Evolutionary conservation across 2,888 invertebrate genomes (phyloP).

Genomic region (Pyrrhia umbra): DNA sequence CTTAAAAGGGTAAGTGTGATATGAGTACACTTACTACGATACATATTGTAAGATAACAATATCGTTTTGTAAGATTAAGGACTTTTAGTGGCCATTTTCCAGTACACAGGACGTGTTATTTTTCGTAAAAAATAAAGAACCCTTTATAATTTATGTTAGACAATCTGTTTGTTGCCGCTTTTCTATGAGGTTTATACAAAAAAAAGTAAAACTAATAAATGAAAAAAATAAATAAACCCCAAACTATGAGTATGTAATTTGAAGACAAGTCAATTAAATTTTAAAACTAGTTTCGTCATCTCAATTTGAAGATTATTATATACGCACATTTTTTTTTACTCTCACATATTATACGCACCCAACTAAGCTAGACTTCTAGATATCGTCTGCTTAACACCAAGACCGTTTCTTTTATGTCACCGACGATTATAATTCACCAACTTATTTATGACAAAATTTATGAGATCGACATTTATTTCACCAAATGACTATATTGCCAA

Average conservation of each 20-base stretch:
- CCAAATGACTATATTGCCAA: conserved; percentile 64
- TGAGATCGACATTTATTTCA: conserved; percentile 64
- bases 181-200: too few relatives aligned
- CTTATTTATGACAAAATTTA: conserved; percentile 69
- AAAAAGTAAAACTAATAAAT: too few relatives aligned
- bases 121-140: too few relatives aligned
- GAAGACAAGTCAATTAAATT: too few relatives aligned
- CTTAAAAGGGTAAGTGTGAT: conserved; percentile 4
- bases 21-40: neutral
- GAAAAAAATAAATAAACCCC: too few relatives aligned
- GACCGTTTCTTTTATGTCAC: conserved; percentile 58
- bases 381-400: neutral
- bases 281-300: too few relatives aligned
- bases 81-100: neutral
- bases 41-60: conserved; percentile 12
- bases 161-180: too few relatives aligned
- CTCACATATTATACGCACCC: neutral
- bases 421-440: conserved; percentile 51
- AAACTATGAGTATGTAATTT: too few relatives aligned
- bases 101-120: too few relatives aligned
- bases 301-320: too few relatives aligned
- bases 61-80: neutral
- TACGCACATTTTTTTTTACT: too few relatives aligned
- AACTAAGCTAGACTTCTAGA: conserved; percentile 37
- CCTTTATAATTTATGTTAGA: too few relatives aligned